These are phyloP conservation scores for Rissa tridactyla DNA, from an alignment of 2,113 vertebrate genomes.

Conservation along the genomic window DNA sequence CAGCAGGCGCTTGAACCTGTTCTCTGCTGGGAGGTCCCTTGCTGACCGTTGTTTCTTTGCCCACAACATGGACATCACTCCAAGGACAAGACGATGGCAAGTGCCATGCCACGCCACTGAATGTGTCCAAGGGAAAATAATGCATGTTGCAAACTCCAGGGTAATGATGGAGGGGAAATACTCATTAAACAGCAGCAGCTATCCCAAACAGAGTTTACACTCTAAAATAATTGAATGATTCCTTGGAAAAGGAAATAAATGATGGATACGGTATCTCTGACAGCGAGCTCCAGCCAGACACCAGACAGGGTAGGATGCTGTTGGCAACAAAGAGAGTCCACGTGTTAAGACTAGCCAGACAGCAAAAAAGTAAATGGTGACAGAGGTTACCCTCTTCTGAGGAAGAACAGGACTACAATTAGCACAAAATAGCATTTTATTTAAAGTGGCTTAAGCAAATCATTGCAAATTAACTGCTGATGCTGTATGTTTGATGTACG, in stretches of 20 bases:
- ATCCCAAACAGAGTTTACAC: not conserved
- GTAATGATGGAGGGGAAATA: not conserved
- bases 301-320: not conserved
- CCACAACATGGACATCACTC: not conserved
- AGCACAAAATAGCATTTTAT: not conserved
- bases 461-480: not conserved
- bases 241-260: not conserved
- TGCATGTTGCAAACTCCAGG: rapidly evolving
- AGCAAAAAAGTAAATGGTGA: not conserved
- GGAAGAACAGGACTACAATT: not conserved
- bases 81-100: not conserved
- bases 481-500: not conserved
- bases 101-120: not conserved
- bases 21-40: not conserved
- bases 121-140: not conserved
- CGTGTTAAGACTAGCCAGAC: not conserved
- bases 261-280: not conserved
- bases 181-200: not conserved
- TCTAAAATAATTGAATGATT: not conserved
- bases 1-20: not conserved
- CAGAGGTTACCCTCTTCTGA: not conserved
- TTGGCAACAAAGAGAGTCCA: not conserved
- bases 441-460: not conserved
- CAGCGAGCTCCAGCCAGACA: not conserved
- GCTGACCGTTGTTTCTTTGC: not conserved